Conservation (phyloP, 2,113 vertebrate species). For the Bagarius yarrelli region DNA sequence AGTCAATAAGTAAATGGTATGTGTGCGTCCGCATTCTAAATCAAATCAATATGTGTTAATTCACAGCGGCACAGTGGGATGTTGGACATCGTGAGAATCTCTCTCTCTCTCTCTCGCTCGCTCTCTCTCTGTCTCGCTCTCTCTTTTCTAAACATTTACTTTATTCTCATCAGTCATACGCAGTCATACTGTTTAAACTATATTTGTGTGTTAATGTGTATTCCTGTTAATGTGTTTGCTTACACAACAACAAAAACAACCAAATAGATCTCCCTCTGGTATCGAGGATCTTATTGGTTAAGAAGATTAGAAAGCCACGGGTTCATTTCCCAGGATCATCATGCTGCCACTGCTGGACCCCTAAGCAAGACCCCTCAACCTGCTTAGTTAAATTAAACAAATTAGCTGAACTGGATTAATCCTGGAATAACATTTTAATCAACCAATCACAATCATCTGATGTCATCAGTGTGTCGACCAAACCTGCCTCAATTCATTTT, state of each 20-base stretch:
- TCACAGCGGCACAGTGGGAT: constrained; percentile 16
- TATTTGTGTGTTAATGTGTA: not conserved
- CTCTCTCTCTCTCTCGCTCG: not conserved
- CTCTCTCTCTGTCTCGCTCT: not conserved
- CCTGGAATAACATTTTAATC: too few species aligned
- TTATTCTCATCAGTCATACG: not conserved
- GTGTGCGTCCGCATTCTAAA: not conserved
- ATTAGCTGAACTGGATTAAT: too few species aligned
- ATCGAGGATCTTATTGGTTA: not conserved
- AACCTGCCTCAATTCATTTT: too few species aligned
- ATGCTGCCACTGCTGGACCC: too few species aligned
- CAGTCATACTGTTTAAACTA: not conserved
- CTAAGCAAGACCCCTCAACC: too few species aligned
- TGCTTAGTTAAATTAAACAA: too few species aligned
- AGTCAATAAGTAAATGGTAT: not conserved
- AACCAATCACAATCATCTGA: too few species aligned
- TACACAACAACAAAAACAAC: not conserved
- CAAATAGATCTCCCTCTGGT: not conserved
- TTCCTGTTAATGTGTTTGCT: not conserved
- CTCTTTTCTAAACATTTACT: not conserved
- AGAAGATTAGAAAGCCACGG: not conserved
- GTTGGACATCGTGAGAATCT: not conserved
- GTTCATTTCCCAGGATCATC: too few species aligned
- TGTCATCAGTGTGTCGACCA: too few species aligned
- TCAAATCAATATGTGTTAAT: constrained; percentile 27